Evolutionary conservation across 2,113 vertebrate genomes (phyloP), one percentile per base, ranked within the genome.

Genomic region (Hydropotes inermis): DNA sequence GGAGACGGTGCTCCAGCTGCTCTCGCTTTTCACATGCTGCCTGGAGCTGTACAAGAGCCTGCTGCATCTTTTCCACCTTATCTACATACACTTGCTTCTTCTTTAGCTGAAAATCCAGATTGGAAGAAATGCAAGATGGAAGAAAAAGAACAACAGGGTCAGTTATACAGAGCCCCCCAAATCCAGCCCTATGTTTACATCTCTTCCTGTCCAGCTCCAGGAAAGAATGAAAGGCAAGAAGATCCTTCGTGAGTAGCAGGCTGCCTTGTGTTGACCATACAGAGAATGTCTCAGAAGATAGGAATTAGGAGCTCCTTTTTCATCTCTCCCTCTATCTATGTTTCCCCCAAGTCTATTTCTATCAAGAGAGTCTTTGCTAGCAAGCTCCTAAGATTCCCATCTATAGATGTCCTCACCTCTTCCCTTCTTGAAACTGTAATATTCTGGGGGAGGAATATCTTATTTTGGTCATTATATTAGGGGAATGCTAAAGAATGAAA

Each of bases 71-170:
- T 98, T 99, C 99, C 97, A 99, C 99, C 97, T 99, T 99, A 98
- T 99, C 99, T 1, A 99, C 99, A 0, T 99, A 99, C n/a, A 99
- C 99, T 98, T 99, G 99, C 98, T 99, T 99, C 98, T 99, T 99
- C 96, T 99, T 99, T 94, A 99, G 99, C 99, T 99, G 70, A 54
- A 98, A 97, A 93, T n/a, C 25, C 94, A 86, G 47, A 30, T 85
- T 60, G 57, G 43, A 47, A 92, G 33, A 85, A 82, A 76, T 57
- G 30, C 33, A 92, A 96, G 57, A 55, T 16, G 21, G 64, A 97
- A 96, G n/a, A 64, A 95, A 97, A 94, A 45, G 3, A 97, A 70
- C 28, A 93, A 96, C 85, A 12, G 16, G 95, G 95, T 93, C 50
- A 0, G n/a, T 14, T 28, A 82, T 2, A 25, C 13, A 94, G 9